Conservation (phyloP, 2,888 invertebrate genomes). For the Stenolophus ochropezus region DNA sequence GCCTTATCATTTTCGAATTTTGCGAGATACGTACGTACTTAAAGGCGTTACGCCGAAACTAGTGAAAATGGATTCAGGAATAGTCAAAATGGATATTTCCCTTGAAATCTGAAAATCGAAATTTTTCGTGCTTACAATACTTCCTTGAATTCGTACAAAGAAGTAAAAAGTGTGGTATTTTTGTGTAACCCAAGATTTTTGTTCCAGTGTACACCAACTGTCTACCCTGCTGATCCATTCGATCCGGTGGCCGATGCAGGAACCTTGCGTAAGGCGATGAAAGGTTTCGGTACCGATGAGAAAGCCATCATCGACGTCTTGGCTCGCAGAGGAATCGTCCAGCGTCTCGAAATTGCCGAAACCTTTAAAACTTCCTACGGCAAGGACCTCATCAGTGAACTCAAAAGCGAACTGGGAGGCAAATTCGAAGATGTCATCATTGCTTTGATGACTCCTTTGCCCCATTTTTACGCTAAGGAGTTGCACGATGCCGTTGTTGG, state of each 20-base stretch:
- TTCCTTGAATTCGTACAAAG: too few species aligned
- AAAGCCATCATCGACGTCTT: conserved; percentile 93
- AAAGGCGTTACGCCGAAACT: too few species aligned
- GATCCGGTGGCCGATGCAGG: conserved; percentile 90
- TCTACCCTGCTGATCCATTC: conserved; percentile 90
- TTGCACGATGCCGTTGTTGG: conserved; percentile 91
- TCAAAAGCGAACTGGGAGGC: conserved; percentile 92
- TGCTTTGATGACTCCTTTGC: conserved; percentile 92
- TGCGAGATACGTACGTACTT: too few species aligned
- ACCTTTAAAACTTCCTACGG: conserved; percentile 95
- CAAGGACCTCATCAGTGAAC: conserved; percentile 85
- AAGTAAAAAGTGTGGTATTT: conserved; percentile 93
- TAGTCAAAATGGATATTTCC: too few species aligned
- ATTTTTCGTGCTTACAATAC: too few species aligned
- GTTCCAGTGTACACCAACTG: conserved; percentile 89
- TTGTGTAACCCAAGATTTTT: conserved; percentile 78
- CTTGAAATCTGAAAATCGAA: too few species aligned
- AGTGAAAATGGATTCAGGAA: too few species aligned
- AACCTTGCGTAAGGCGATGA: conserved; percentile 91
- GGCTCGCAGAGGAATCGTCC: conserved; percentile 90
- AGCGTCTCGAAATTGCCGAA: conserved; percentile 92
- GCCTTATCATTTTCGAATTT: too few species aligned
- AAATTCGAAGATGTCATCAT: conserved; percentile 92
- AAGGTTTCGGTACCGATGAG: conserved; percentile 94
- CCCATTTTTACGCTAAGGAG: conserved; percentile 93